Evolutionary conservation across 2,797 vertebrate species (phyloP).

Genomic region (Myioborus miniatus): DNA sequence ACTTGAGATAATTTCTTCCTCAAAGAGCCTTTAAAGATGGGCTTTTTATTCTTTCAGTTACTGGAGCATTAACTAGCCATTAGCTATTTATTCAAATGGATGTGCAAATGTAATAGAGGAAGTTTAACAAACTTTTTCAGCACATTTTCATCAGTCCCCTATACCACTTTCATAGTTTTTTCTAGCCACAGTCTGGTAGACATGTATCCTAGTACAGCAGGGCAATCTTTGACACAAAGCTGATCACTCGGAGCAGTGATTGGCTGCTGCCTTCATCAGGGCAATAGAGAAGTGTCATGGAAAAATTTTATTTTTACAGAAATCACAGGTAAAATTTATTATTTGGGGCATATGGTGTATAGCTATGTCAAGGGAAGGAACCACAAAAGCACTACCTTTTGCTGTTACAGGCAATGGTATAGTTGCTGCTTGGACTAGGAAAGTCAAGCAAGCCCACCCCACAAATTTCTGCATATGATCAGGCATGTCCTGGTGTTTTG

Average conservation of each 20-base stretch:
- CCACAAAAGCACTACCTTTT: not conserved
- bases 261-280: not conserved
- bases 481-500: not conserved
- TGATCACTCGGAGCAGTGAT: not conserved
- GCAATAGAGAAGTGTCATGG: not conserved
- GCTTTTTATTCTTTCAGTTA: not conserved
- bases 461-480: not conserved
- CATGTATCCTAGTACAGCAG: not conserved
- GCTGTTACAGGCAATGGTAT: not conserved
- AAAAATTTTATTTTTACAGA: not conserved
- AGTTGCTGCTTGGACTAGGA: not conserved
- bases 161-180: not conserved
- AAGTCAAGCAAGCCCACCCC: not conserved
- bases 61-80: not conserved
- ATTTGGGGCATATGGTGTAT: accelerated
- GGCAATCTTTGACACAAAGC: not conserved
- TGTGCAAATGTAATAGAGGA: not conserved
- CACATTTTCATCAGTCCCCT: not conserved
- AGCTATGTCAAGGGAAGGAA: not conserved
- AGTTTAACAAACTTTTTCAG: not conserved
- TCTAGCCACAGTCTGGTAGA: not conserved
- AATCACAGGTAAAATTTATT: not conserved
- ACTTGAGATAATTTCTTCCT: constrained; percentile 2
- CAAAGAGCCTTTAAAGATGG: not conserved
- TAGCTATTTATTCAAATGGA: constrained; percentile 7